These are phyloP conservation scores for Halcyon badia DNA, from an alignment of 2,797 vertebrate species.

Conservation along the genomic window DNA sequence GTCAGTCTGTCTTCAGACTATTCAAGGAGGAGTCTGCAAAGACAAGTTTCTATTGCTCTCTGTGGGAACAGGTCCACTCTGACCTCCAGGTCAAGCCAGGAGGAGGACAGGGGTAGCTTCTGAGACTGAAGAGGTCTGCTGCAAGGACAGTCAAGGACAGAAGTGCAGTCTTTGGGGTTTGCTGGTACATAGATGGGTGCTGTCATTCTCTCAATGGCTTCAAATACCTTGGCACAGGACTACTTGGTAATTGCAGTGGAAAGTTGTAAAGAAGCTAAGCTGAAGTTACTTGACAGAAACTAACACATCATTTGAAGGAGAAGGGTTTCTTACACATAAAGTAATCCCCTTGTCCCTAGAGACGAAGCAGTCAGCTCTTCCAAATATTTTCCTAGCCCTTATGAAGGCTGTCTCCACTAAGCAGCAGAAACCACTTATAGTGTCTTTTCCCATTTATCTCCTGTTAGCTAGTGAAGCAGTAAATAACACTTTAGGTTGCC, in stretches of 20 bases:
- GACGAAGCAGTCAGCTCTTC: neutral
- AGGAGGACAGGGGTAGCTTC: neutral
- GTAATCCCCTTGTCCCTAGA: neutral
- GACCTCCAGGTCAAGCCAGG: neutral
- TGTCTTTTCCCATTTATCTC: neutral
- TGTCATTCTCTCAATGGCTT: neutral
- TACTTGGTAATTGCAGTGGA: neutral
- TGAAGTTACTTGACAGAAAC: neutral
- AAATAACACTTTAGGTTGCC: neutral
- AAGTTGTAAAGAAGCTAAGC: neutral
- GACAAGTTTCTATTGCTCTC: neutral
- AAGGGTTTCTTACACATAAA: neutral
- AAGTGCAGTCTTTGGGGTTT: neutral
- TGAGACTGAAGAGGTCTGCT: neutral
- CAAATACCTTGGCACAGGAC: neutral
- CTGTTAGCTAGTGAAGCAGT: neutral
- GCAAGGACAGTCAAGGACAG: neutral
- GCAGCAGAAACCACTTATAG: neutral
- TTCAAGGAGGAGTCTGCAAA: neutral
- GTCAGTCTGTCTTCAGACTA: neutral
- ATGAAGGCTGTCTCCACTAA: neutral
- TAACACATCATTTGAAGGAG: neutral
- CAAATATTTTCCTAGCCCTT: neutral
- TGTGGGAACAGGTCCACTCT: accelerated
- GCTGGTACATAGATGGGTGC: neutral